Conservation (phyloP, 2,888 invertebrate genomes). For the Meiosimyza platycephala region DNA sequence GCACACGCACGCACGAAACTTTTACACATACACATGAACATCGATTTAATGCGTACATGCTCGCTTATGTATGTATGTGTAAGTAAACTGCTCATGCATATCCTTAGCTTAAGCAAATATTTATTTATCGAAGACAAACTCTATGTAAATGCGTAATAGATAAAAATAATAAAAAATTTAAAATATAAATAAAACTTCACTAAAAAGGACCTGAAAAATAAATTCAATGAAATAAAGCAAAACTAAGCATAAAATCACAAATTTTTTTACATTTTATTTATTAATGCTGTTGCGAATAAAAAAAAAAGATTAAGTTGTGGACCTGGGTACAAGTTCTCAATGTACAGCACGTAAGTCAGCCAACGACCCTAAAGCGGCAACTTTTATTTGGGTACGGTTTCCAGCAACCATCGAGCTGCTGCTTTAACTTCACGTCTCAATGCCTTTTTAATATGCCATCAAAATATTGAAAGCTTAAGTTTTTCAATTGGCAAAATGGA, state of each 20-base stretch:
- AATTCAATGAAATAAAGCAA: too few species aligned
- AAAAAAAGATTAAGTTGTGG: neutral
- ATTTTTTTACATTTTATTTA: too few species aligned
- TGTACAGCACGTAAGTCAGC: neutral
- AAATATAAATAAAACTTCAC: neutral
- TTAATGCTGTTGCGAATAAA: neutral
- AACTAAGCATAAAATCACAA: too few species aligned
- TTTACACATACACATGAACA: too few species aligned
- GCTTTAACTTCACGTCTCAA: neutral
- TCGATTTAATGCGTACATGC: too few species aligned
- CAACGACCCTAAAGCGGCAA: neutral
- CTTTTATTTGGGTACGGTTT: neutral
- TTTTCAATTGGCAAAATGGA: neutral
- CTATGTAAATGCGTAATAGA: neutral
- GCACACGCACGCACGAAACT: neutral
- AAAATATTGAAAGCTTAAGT: constrained; percentile 14
- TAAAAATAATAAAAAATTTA: neutral
- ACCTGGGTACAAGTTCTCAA: neutral
- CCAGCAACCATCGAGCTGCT: neutral
- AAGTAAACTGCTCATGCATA: neutral
- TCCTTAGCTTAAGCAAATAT: constrained; percentile 4
- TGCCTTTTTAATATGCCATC: constrained; percentile 10
- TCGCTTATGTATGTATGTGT: too few species aligned
- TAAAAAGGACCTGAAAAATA: too few species aligned
- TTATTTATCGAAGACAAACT: neutral